phyloP scores from a whole-genome alignment of 35 echinoderm and acorn worm species.

The Lytechinus pictus region DNA sequence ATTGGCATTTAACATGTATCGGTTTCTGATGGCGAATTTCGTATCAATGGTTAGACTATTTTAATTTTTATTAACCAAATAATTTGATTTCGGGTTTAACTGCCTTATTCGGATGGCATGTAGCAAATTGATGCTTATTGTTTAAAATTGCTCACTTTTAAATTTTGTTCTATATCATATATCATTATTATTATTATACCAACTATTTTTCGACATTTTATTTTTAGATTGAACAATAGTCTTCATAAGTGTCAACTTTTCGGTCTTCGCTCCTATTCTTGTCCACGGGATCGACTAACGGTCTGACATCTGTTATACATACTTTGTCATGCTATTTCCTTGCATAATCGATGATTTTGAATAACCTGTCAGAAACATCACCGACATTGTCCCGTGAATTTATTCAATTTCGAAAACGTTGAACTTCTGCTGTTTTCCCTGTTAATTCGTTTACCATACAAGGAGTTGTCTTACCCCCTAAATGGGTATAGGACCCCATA shows the following conservation, averaged over 20 bases:
- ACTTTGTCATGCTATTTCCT: not conserved
- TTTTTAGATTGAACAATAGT: not conserved
- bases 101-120: no score
- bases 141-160: no score
- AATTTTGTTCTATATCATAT: no score
- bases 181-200: no score
- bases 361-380: not conserved
- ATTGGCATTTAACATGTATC: not conserved
- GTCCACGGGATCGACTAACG: not conserved
- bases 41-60: not conserved
- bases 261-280: not conserved
- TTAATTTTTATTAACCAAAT: no score
- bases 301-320: not conserved
- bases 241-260: not conserved
- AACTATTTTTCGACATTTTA: no score
- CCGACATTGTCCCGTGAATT: not conserved
- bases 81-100: no score
- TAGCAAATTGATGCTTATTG: no score
- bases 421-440: not conserved
- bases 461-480: not conserved
- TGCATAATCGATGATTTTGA: not conserved
- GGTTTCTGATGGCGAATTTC: not conserved
- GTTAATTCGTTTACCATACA: not conserved
- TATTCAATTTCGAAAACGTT: not conserved
- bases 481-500: not conserved